Evolutionary conservation across 2,797 vertebrate genomes (phyloP).

Genomic region (Sebastes hopkinsi): DNA sequence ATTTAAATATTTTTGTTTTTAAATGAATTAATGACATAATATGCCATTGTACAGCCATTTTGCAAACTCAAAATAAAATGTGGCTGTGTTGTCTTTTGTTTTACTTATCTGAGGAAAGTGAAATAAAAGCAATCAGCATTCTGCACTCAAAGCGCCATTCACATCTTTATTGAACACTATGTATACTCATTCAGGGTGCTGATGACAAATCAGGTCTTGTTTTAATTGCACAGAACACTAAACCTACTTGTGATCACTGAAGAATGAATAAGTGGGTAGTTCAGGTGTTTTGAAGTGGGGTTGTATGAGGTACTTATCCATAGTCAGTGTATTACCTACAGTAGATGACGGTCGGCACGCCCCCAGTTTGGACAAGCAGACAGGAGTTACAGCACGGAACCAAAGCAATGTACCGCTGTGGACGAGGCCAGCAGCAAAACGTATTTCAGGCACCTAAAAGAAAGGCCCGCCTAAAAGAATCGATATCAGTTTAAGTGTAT

Average conservation of each 20-base stretch:
- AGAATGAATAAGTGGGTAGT: constrained; percentile 3
- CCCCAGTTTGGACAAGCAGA: too few species aligned
- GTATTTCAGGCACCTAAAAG: too few species aligned
- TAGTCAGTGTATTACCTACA: too few species aligned
- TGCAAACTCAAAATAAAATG: neutral
- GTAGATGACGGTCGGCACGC: fast-evolving
- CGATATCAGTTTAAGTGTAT: too few species aligned
- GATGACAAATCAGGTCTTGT: constrained; percentile 48
- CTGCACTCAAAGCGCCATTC: constrained; percentile 50
- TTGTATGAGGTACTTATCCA: too few species aligned
- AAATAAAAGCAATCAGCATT: constrained; percentile 1
- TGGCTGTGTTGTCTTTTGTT: neutral
- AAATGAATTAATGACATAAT: neutral
- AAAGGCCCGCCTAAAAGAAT: too few species aligned
- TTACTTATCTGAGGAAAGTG: neutral
- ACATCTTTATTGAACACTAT: constrained; percentile 73
- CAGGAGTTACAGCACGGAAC: too few species aligned
- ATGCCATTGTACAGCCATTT: neutral
- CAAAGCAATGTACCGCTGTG: too few species aligned
- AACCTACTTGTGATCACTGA: constrained; percentile 29
- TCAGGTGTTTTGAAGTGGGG: too few species aligned
- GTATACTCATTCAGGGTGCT: constrained; percentile 46
- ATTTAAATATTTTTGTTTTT: constrained; percentile 5
- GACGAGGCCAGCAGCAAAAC: too few species aligned
- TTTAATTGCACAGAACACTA: constrained; percentile 33